phyloP scores from a whole-genome alignment of 2,888 invertebrate genomes.

The Macrosoma leucophasiata region DNA sequence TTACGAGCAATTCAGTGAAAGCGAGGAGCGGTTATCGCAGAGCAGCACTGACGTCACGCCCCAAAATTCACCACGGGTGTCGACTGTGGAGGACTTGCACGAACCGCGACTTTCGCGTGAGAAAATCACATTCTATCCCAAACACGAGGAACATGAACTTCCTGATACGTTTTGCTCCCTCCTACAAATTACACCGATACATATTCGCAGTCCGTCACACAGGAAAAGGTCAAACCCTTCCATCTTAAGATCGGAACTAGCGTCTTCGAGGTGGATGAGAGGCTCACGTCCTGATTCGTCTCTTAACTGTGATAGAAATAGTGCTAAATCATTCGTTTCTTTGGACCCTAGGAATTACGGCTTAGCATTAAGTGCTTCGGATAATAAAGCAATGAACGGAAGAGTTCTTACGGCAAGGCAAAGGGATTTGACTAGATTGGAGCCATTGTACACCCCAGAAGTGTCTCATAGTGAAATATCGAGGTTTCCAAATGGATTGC shows the following conservation, averaged over 20 bases:
- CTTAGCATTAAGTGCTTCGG: constrained; percentile 46
- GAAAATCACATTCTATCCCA: constrained; percentile 35
- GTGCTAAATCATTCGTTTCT: constrained; percentile 67
- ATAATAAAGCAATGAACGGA: constrained; percentile 40
- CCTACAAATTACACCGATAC: constrained; percentile 64
- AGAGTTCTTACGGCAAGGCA: constrained; percentile 59
- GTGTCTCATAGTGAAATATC: constrained; percentile 38
- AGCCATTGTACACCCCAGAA: constrained; percentile 56
- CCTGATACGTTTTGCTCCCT: constrained; percentile 59
- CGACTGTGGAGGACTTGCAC: constrained; percentile 36
- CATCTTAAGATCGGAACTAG: constrained; percentile 61
- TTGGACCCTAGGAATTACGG: constrained; percentile 54
- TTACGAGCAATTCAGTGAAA: constrained; percentile 60
- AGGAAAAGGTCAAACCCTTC: constrained; percentile 54
- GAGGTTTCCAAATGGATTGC: constrained; percentile 35
- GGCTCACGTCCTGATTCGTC: constrained; percentile 60
- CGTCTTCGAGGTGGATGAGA: constrained; percentile 68
- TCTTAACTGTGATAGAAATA: constrained; percentile 58
- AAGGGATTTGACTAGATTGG: constrained; percentile 50
- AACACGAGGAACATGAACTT: constrained; percentile 42
- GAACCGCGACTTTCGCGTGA: constrained; percentile 40
- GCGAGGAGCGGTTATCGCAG: constrained; percentile 60
- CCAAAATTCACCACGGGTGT: constrained; percentile 58
- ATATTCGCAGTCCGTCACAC: constrained; percentile 51
- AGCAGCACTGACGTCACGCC: constrained; percentile 66